phyloP scores from a whole-genome alignment of 2,888 invertebrate species.

The Campoletis raptor region DNA sequence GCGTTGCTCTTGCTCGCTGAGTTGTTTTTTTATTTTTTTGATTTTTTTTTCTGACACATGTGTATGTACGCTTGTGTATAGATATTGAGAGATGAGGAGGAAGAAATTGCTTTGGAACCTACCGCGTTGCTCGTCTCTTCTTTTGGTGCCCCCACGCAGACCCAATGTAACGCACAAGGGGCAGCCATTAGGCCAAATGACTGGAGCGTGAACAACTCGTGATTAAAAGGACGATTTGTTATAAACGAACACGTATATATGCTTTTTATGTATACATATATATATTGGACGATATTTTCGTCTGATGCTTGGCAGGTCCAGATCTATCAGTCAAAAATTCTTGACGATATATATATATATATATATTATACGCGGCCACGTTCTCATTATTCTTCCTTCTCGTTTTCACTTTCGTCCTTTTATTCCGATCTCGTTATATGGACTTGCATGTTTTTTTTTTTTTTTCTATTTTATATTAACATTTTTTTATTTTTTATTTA shows the following conservation, averaged over 20 bases:
- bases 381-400: slow-evolving; percentile 45
- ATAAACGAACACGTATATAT: slow-evolving; percentile 63
- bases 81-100: slow-evolving; percentile 54
- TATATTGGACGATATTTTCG: not conserved
- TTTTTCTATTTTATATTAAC: not conserved
- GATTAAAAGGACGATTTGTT: slow-evolving; percentile 84
- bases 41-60: not conserved
- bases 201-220: slow-evolving; percentile 79
- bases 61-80: not conserved
- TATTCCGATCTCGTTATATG: not conserved
- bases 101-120: slow-evolving; percentile 73
- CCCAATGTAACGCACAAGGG: slow-evolving; percentile 76
- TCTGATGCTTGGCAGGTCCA: slow-evolving; percentile 47
- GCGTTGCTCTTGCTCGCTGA: slow-evolving; percentile 37
- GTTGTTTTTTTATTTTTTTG: no score
- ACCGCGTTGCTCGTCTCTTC: slow-evolving; percentile 40
- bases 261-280: not conserved
- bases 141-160: slow-evolving; percentile 17
- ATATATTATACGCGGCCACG: slow-evolving; percentile 32
- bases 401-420: slow-evolving; percentile 49
- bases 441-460: not conserved
- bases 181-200: slow-evolving; percentile 79
- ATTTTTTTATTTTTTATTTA: not conserved
- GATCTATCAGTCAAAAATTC: slow-evolving; percentile 61
- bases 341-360: slow-evolving; percentile 17